Percentiles rank a stretch among this genome's conserved stretches.
Conservation (phyloP, 92 coral and sea anemone species). For the Zoanthus sansibaricus region DNA sequence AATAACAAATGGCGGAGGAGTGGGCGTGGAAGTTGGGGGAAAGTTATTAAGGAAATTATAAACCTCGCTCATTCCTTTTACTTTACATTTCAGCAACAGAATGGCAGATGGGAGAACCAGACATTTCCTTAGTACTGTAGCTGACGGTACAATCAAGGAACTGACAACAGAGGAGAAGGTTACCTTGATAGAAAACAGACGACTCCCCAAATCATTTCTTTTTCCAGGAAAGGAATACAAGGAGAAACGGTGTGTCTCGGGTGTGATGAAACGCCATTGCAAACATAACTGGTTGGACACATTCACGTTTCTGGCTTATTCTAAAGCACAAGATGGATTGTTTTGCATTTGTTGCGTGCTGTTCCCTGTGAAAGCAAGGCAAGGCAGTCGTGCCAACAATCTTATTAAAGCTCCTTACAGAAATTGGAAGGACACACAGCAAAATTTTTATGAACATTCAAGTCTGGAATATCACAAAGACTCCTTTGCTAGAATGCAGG, state of each 20-base stretch:
- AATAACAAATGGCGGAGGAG: constrained; percentile 5
- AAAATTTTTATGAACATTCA: neutral
- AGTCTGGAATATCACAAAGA: neutral
- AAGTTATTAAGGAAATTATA: neutral
- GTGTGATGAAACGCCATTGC: constrained; percentile 2
- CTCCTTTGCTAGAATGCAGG: constrained; percentile 3
- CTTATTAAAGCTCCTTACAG: constrained; percentile 1
- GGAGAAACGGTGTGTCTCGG: neutral
- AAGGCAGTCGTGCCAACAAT: constrained; percentile 6
- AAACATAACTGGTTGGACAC: constrained; percentile 5
- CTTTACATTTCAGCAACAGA: constrained; percentile 7
- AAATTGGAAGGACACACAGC: neutral
- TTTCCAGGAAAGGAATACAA: constrained; percentile 4
- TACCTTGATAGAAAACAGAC: constrained; percentile 1
- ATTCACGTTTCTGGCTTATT: neutral
- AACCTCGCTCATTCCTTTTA: constrained; percentile 8
- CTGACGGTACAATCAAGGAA: constrained; percentile 5
- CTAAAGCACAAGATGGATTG: constrained; percentile 5
- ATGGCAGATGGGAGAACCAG: constrained; percentile 2
- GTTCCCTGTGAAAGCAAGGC: constrained; percentile 10
- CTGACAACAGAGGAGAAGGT: constrained; percentile 4
- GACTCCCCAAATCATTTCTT: neutral
- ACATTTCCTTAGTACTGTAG: neutral
- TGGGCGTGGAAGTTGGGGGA: constrained; percentile 2
- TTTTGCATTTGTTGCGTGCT: constrained; percentile 3